Conservation (phyloP, 2,888 invertebrate genomes). For the Steinernema scapterisci region DNA sequence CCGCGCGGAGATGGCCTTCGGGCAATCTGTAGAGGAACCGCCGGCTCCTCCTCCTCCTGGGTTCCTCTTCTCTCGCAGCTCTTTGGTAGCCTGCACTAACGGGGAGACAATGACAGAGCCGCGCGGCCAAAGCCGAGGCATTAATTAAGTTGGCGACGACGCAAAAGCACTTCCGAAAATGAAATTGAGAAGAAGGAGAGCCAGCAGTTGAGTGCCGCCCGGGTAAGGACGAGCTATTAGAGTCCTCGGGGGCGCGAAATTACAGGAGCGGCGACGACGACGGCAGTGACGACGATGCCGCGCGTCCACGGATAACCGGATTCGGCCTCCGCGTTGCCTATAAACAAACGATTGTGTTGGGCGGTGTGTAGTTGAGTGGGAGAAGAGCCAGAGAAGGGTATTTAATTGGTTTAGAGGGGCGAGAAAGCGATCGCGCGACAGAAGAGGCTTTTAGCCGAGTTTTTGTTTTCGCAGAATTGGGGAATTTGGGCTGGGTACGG, state of each 20-base stretch:
- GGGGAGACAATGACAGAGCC: conserved; percentile 20
- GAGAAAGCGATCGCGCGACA: background rate
- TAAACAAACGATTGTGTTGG: conserved; percentile 27
- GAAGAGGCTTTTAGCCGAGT: conserved; percentile 4
- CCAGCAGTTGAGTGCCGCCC: too few species aligned
- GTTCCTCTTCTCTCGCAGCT: too few species aligned
- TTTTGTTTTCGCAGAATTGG: too few species aligned
- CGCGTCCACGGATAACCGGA: conserved; percentile 12
- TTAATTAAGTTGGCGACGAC: conserved; percentile 26
- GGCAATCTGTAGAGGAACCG: conserved; percentile 10
- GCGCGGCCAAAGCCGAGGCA: background rate
- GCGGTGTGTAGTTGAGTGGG: background rate
- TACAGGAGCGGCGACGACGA: conserved; percentile 21
- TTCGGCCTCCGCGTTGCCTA: background rate
- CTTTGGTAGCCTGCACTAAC: too few species aligned
- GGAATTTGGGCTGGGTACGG: too few species aligned
- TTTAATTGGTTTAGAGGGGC: background rate
- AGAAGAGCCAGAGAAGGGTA: background rate
- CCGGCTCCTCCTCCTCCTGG: background rate
- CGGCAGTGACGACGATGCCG: background rate
- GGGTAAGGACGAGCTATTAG: conserved; percentile 4
- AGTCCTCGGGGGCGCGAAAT: conserved; percentile 32
- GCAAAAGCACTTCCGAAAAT: conserved; percentile 30
- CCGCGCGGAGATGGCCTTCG: conserved; percentile 10
- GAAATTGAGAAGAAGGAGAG: conserved; percentile 15